Evolutionary conservation across 2,113 vertebrate species (phyloP).

Genomic region (Pachyramphus minor): DNA sequence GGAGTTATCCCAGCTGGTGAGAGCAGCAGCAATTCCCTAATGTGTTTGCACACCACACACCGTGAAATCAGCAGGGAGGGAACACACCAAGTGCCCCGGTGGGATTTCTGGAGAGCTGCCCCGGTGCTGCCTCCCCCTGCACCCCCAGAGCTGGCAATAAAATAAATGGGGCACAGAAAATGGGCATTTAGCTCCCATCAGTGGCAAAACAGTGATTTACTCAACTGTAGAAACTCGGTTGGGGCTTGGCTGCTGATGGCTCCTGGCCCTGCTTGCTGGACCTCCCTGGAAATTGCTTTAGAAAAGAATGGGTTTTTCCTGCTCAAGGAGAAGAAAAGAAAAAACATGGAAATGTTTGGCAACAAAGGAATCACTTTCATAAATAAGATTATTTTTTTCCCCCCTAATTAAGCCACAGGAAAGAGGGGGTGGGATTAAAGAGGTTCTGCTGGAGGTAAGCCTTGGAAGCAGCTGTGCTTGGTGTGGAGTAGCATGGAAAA

Average conservation of each 20-base stretch:
- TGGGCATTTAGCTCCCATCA: not conserved
- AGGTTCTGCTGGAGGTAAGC: not conserved
- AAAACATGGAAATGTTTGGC: not conserved
- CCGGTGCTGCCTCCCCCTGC: not conserved
- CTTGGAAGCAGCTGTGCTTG: not conserved
- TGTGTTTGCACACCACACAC: not conserved
- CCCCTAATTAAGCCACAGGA: not conserved
- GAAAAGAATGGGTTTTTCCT: not conserved
- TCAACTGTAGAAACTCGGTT: not conserved
- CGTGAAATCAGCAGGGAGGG: not conserved
- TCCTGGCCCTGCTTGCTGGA: fast-evolving
- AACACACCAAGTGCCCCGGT: fast-evolving
- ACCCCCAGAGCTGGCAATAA: not conserved
- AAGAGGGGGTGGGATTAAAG: not conserved
- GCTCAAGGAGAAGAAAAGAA: not conserved
- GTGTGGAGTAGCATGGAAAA: not conserved
- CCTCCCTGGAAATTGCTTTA: not conserved
- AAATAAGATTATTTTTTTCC: fast-evolving
- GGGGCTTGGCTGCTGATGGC: not conserved
- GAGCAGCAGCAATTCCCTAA: not conserved
- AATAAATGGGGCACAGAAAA: not conserved
- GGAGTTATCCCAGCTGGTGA: not conserved
- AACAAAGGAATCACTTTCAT: not conserved
- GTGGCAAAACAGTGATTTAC: not conserved
- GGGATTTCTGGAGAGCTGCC: not conserved